phyloP scores from a whole-genome alignment of 1,140 invertebrate genomes.

The Oreohelix idahoensis region DNA sequence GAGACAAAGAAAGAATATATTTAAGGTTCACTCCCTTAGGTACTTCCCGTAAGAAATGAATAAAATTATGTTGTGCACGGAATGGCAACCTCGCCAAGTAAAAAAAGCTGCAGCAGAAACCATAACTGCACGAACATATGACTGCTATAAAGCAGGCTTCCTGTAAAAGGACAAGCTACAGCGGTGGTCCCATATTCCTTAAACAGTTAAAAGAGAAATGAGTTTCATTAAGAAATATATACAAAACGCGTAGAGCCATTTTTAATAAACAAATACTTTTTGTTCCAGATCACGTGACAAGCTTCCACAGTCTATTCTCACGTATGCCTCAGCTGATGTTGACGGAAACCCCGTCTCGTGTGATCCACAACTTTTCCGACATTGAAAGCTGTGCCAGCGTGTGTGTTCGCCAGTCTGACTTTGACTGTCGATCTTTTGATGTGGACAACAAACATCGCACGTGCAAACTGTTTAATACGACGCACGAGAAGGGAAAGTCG shows the following conservation, averaged over 20 bases:
- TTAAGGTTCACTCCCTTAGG: no score
- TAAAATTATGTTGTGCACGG: no score
- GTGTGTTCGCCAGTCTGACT: constrained; percentile 57
- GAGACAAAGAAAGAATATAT: no score
- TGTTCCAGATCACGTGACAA: constrained; percentile 38
- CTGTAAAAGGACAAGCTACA: not conserved
- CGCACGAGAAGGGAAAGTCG: constrained; percentile 51
- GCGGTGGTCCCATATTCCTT: not conserved
- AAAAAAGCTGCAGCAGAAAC: no score
- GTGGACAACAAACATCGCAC: constrained; percentile 52
- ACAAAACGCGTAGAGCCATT: not conserved
- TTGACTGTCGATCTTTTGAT: constrained; percentile 67
- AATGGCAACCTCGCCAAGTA: no score
- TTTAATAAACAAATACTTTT: not conserved
- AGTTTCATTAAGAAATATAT: not conserved
- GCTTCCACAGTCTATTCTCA: constrained; percentile 52
- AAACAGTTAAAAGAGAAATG: no score
- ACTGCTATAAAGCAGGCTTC: not conserved
- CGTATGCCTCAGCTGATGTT: constrained; percentile 56
- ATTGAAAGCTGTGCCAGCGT: constrained; percentile 56
- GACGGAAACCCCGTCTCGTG: constrained; percentile 49
- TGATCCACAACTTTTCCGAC: constrained; percentile 46
- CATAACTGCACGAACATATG: not conserved
- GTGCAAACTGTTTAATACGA: constrained; percentile 60
- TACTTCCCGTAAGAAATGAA: no score